Evolutionary conservation across 2,113 vertebrate species (phyloP).

Genomic region (Fregetta grallaria): DNA sequence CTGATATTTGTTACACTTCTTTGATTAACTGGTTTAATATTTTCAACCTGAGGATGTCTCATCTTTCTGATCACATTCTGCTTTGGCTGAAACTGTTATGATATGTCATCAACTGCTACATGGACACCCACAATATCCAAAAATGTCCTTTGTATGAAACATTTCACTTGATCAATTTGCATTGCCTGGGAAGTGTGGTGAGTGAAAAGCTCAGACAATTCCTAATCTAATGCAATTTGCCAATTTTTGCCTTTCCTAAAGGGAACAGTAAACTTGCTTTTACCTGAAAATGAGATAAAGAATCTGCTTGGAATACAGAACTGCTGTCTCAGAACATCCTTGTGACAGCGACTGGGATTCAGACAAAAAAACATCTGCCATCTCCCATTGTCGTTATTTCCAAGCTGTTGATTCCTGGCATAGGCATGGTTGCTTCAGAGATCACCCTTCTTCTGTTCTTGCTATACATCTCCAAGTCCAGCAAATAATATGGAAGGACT

Average conservation of each 20-base stretch:
- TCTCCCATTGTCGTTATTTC: not conserved
- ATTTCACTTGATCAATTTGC: not conserved
- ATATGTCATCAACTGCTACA: not conserved
- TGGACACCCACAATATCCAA: not conserved
- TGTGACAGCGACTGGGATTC: not conserved
- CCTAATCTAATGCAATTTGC: not conserved
- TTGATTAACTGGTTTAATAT: not conserved
- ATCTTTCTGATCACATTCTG: not conserved
- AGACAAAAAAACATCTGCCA: not conserved
- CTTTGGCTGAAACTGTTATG: not conserved
- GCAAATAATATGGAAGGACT: not conserved
- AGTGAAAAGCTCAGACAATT: not conserved
- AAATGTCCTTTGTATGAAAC: not conserved
- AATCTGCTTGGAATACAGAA: not conserved
- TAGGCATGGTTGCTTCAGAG: not conserved
- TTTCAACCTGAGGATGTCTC: not conserved
- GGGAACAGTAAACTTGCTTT: not conserved
- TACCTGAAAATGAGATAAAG: not conserved
- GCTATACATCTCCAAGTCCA: not conserved
- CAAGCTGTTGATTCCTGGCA: not conserved
- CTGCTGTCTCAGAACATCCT: not conserved
- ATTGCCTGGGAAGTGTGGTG: not conserved
- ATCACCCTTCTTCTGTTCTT: not conserved
- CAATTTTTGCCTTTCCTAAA: not conserved
- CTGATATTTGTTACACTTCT: not conserved